Conservation (phyloP, 1,140 invertebrate species). For the Propsilocerus akamusi region DNA sequence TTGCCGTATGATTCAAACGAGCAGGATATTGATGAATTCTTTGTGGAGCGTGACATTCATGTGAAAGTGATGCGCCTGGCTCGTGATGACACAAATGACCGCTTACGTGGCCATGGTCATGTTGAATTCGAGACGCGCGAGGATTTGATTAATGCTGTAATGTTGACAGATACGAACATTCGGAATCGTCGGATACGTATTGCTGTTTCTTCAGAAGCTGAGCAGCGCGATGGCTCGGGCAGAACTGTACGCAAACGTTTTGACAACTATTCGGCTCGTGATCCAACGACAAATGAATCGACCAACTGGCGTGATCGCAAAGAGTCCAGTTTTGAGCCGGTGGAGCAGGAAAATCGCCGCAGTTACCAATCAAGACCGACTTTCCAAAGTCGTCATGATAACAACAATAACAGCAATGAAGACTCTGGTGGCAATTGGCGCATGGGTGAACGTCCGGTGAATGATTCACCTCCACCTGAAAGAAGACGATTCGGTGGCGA, state of each 20-base stretch:
- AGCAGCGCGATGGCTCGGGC: slow-evolving; percentile 29
- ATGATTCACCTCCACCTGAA: slow-evolving; percentile 20
- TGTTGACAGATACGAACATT: slow-evolving; percentile 49
- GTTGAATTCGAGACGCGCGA: slow-evolving; percentile 79
- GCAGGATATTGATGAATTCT: slow-evolving; percentile 63
- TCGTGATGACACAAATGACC: slow-evolving; percentile 41
- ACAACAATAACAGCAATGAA: slow-evolving; percentile 16
- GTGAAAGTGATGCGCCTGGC: slow-evolving; percentile 54
- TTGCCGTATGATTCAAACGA: slow-evolving; percentile 81
- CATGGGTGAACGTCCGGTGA: slow-evolving; percentile 17
- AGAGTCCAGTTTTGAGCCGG: neutral
- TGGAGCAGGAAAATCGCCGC: neutral
- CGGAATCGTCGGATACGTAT: slow-evolving; percentile 43
- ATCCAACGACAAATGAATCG: slow-evolving; percentile 15
- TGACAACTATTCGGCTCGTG: slow-evolving; percentile 16
- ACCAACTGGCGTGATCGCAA: slow-evolving; percentile 16
- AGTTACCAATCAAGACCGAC: neutral
- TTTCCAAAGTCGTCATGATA: slow-evolving; percentile 10
- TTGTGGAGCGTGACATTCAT: slow-evolving; percentile 63
- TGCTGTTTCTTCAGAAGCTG: slow-evolving; percentile 41
- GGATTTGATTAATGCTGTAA: slow-evolving; percentile 67
- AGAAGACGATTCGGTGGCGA: slow-evolving; percentile 16
- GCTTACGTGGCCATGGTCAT: slow-evolving; percentile 73
- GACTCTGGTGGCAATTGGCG: slow-evolving; percentile 17
- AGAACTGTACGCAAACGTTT: slow-evolving; percentile 26